Evolutionary conservation across 2,113 vertebrate species (phyloP).

Genomic region (Seriola quinqueradiata): DNA sequence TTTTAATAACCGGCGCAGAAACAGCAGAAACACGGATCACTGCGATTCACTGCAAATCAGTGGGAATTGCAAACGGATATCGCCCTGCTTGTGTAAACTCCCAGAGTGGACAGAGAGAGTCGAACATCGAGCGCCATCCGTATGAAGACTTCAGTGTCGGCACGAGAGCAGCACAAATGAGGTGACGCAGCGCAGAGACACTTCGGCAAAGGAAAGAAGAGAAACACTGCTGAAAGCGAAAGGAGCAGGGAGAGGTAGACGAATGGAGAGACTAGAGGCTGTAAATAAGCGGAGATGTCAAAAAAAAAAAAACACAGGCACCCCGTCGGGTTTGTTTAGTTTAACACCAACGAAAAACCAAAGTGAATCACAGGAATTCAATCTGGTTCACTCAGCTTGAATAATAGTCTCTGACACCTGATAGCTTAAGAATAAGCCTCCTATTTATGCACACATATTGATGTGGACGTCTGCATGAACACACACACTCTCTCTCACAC

Average conservation of each 20-base stretch:
- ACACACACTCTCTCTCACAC: conserved; percentile 44
- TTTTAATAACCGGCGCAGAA: conserved; percentile 74
- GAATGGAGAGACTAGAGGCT: conserved; percentile 34
- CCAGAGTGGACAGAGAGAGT: conserved; percentile 8
- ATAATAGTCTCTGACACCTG: conserved; percentile 67
- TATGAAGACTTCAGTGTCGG: conserved; percentile 6
- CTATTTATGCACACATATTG: conserved; percentile 41
- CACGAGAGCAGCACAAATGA: conserved; percentile 11
- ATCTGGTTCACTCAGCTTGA: conserved; percentile 67
- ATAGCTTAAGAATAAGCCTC: conserved; percentile 59
- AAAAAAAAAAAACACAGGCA: conserved; percentile 40
- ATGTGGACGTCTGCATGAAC: conserved; percentile 65
- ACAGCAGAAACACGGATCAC: conserved; percentile 68
- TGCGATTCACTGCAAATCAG: conserved; percentile 34
- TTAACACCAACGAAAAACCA: conserved; percentile 60
- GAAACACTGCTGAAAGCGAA: conserved; percentile 1
- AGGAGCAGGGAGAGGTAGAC: conserved; percentile 10
- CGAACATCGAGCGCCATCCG: background rate
- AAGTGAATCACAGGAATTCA: conserved; percentile 71
- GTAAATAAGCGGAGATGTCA: conserved; percentile 45
- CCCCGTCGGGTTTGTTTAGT: conserved; percentile 59
- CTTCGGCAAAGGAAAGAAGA: background rate
- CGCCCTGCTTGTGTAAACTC: conserved; percentile 8
- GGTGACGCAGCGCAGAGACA: background rate
- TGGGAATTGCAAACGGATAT: conserved; percentile 43